Base-by-base conservation (phyloP, 2,113 vertebrate species). In the Cardinalis cardinalis region DNA sequence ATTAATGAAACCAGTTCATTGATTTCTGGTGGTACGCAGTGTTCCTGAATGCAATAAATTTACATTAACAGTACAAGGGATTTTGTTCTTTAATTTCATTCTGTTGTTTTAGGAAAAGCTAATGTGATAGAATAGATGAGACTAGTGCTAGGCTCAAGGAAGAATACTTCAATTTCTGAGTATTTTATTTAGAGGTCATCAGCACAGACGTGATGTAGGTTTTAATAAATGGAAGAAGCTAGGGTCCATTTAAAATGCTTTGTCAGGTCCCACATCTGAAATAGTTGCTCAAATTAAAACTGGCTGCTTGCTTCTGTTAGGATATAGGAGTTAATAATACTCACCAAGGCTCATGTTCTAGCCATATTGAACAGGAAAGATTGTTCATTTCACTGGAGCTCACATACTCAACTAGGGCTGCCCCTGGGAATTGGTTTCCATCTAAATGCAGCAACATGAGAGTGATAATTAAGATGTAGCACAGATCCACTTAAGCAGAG, bases 1-100 rank as follows among this genome's bases (percentile, higher is more conserved):
- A 29, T 81, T 73, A 88, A 81, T 56, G 53, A 81, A 88, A 71
- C 5, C 55, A 84, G 46, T 53, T 87, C 46, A 58, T 69, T 86
- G 90, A 73, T 93, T 90, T 92, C 87, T 84, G 65, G 44, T 89
- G 72, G 69, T 51, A 60, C 44, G 58, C 44, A 66, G 41, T 4
- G 4, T 59, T 51, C 56, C 86, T 74, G 59, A 76, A 75, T 79
- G 55, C 75, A 92, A 51, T 89, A 91, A 73, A 90, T 96, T 94
- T 84, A 75, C 49, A 95, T 71, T 78, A 93, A 82, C 12, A 48
- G 60, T 82, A 74, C 32, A 78, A 76, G 38, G 46, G 59, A 86
- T 88, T 91, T 92, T 80, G n/a, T 44, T 78, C 78, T 64, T 48
- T 80, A 92, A 86, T 86, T 77, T 79, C 78, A 81, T 69, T 95